Base-by-base conservation (phyloP, 2,113 vertebrate species). In the Pogonocichla stellata region DNA sequence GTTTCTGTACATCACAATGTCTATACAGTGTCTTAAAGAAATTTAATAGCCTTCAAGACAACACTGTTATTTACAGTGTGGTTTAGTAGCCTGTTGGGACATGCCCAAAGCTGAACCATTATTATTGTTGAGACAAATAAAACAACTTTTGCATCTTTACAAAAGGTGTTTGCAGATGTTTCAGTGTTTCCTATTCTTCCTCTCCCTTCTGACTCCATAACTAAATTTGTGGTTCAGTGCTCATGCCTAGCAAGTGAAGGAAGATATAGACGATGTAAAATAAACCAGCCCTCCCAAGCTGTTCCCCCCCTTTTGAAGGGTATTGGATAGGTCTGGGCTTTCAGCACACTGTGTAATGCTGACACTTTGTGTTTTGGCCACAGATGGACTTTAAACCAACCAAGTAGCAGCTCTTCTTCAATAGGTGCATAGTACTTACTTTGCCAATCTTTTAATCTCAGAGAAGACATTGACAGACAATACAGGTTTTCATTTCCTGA, bases 1-100 rank as follows among this genome's bases (percentile, higher is more conserved):
- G 26, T 70, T 86, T 94, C 80, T 67, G 6, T 90, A 24, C 80
- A 86, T 64, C 77, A 84, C 82, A 72, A 29, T 33, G 62, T 60
- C 86, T 96, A 88, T 93, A 74, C 64, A 88, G 53, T 83, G 69
- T 80, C 77, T 71, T 81, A 34, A 56, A 61, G 65, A 70, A 77
- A 40, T 85, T 43, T 81, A 89, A 83, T 74, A 94, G 70, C 81
- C 19, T 90, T 96, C 80, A 80, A 73, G 82, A 80, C 56, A 64
- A 4, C 24, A 48, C 31, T 80, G 11, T 89, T 90, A 50, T 45
- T 95, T 89, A 58, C 88, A 47, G 4, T 24, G 23, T 67, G 79
- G 78, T 75, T 89, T 54, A 95, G 80, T 62, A 86, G 47, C 54
- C 48, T 40, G 4, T 75, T 95, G 60, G 48, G 84, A 67, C 12